A percentile compares a stretch with the other conserved stretches of the same genome.
Evolutionary conservation across 1,140 invertebrate genomes (phyloP).

Genomic region (Caenorhabditis remanei): DNA sequence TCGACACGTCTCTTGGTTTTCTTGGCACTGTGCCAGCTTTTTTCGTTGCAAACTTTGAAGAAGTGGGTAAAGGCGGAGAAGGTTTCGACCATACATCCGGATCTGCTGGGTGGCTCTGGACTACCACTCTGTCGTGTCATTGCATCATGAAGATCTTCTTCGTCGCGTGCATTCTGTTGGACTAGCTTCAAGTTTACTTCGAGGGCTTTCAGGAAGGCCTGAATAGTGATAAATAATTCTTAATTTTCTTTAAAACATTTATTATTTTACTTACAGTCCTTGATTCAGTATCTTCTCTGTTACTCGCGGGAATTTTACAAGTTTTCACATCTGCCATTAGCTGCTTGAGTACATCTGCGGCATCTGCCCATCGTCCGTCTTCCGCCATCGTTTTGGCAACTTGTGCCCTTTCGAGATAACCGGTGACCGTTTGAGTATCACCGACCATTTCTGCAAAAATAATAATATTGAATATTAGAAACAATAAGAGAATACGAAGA

Average conservation of each 20-base stretch:
- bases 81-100: conserved; percentile 39
- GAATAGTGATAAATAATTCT: background rate
- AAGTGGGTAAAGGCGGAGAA: background rate
- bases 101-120: conserved; percentile 37
- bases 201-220: background rate
- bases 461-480: background rate
- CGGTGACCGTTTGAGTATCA: conserved; percentile 12
- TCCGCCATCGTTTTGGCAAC: conserved; percentile 34
- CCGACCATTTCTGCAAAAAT: background rate
- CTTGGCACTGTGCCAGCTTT: no score
- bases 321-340: background rate
- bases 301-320: conserved; percentile 1
- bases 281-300: background rate
- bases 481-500: background rate
- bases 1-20: background rate
- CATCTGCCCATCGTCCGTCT: conserved; percentile 2
- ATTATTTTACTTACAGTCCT: background rate
- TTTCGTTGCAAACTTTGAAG: background rate
- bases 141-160: conserved; percentile 11
- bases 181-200: conserved; percentile 14
- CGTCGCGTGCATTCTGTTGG: conserved; percentile 10
- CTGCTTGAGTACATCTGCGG: background rate
- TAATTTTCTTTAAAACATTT: background rate
- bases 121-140: conserved; percentile 37
- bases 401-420: conserved; percentile 18